These are phyloP conservation scores for Sarcophaga bullata DNA, from an alignment of 1,140 invertebrate genomes.

Conservation along the genomic window DNA sequence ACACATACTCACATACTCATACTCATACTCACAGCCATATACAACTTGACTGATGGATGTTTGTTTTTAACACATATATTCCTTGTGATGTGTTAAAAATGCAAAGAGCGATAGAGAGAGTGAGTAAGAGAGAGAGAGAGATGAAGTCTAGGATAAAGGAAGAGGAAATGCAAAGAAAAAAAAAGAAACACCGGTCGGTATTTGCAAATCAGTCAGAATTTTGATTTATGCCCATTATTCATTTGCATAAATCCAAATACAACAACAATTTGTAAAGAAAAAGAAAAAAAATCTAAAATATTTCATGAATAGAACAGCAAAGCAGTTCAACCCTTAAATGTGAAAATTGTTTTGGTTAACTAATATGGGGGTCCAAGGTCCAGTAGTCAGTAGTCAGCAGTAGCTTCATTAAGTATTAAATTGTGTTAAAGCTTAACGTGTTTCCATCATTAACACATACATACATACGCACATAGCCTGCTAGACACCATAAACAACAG, in stretches of 20 bases:
- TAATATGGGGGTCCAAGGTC: background rate
- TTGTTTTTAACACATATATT: background rate
- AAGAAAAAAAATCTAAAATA: background rate
- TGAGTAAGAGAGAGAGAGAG: no score
- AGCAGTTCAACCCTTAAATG: slow-evolving; percentile 12
- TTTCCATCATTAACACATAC: background rate
- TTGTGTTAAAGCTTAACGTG: slow-evolving; percentile 28
- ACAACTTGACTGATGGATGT: slow-evolving; percentile 16
- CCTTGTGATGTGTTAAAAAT: background rate
- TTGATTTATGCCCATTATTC: slow-evolving; percentile 40
- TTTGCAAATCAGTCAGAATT: slow-evolving; percentile 37
- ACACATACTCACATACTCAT: slow-evolving; percentile 10
- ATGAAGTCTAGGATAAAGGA: no score
- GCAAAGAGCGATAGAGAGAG: no score
- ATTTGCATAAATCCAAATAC: slow-evolving; percentile 34
- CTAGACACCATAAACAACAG: background rate
- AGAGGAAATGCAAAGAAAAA: background rate
- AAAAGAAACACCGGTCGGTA: slow-evolving; percentile 24
- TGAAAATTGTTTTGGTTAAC: background rate
- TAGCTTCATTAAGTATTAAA: background rate
- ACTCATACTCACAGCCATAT: background rate
- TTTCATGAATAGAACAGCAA: background rate
- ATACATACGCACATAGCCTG: background rate
- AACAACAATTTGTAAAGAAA: background rate
- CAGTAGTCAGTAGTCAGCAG: background rate